Percentiles rank a stretch among this genome's conserved stretches.
Evolutionary conservation across 2,113 vertebrate species (phyloP).

Genomic region (Etheostoma cragini): DNA sequence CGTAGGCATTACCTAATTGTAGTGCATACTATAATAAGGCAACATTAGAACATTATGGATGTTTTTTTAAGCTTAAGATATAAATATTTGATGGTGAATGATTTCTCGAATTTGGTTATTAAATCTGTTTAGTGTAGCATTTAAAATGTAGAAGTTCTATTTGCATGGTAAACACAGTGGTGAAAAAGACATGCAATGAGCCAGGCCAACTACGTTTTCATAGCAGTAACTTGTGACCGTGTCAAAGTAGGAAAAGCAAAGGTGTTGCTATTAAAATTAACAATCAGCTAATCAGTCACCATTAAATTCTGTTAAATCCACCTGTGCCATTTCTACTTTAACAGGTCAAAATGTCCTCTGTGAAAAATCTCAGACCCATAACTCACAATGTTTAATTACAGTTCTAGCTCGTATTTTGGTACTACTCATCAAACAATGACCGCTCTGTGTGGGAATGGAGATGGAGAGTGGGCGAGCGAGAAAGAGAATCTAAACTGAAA

Average conservation of each 20-base stretch:
- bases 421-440: slow-evolving; percentile 16
- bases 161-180: background rate
- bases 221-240: background rate
- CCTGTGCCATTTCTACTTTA: background rate
- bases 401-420: background rate
- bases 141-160: background rate
- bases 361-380: background rate
- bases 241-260: background rate
- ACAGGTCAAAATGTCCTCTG: background rate
- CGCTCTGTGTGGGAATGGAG: slow-evolving; percentile 17
- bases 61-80: background rate
- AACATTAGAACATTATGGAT: background rate
- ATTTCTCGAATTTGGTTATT: background rate
- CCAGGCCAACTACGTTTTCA: background rate
- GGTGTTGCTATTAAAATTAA: slow-evolving; percentile 2
- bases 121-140: background rate
- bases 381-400: no score
- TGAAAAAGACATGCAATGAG: background rate
- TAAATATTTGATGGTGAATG: background rate
- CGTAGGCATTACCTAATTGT: background rate
- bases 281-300: background rate
- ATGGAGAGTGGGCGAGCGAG: slow-evolving; percentile 7
- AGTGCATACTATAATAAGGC: background rate
- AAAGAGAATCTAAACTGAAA: slow-evolving; percentile 7
- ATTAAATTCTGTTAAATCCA: background rate